Base-by-base conservation (phyloP, 2,888 invertebrate genomes). In the Hypena proboscidalis region DNA sequence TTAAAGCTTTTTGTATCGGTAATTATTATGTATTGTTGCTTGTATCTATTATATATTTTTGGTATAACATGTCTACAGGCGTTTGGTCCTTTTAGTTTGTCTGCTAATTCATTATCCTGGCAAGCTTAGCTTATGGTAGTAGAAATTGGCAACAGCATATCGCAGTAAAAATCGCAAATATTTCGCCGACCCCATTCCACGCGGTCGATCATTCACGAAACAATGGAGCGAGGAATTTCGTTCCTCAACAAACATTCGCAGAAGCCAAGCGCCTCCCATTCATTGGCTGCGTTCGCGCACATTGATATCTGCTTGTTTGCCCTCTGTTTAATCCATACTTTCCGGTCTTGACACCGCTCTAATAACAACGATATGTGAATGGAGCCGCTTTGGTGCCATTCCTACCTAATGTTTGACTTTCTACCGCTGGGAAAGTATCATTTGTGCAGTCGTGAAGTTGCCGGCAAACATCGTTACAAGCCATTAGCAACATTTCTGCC, bases 361-460 rank as follows among this genome's bases (percentile, higher is more conserved):
- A 80, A 85, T 85, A 86, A 83, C 80, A 83, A 69, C 73, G 63
- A 73, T 69, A 73, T 75, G 74, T 78, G 81, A 83, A 85, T 80
- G 77, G 67, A 78, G 63, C 72, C 68, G 69, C 73, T 71, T 70
- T 69, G 65, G 72, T 76, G 66, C 74, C 75, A 76, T 76, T 79
- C 78, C 72, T 79, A 80, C 77, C 70, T 78, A 80, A 83, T 84
- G 80, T 83, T 83, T 80, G 75, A 83, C 87, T 87, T 87, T 87
- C 88, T 87, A 85, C 77, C 62, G 75, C 70, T 83, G 80, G 76
- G 88, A 85, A 87, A 86, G 85, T 85, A 80, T 80, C 79, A 77
- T 82, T 81, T 80, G 79, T 77, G 74, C 64, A 70, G 67, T 71
- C 68, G 69, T 67, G 67, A 61, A 71, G 74, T 70, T 67, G 72